Evolutionary conservation across 2,888 invertebrate genomes (phyloP), one percentile per base, ranked within the genome.

Genomic region (Synergus japonicus): DNA sequence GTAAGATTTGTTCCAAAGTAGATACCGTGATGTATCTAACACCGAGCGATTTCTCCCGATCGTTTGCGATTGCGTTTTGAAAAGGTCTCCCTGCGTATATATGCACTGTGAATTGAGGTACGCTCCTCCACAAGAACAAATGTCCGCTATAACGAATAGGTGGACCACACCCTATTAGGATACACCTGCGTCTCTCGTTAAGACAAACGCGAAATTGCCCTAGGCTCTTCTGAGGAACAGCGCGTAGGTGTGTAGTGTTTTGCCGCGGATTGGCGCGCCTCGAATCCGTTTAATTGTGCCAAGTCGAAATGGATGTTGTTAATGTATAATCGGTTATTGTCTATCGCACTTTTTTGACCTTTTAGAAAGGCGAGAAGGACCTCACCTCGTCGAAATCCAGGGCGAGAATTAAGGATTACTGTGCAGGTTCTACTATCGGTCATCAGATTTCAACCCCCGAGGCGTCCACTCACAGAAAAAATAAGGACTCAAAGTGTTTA

Each of bases 121-220:
- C 69, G 46, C 29, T 69, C 64, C 76, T 60, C 58, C n/a, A n/a
- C 66, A 79, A 83, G 85, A 85, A 86, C 88, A 84, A 88, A 87
- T 87, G 87, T 87, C 84, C 87, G 86, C 83, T 87, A 86, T 88
- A 88, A 89, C 87, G 89, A 89, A 90, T 88, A 73, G 87, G 86
- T 84, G 86, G 85, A 88, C 91, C 91, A 90, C 90, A 89, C 91
- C 91, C 86, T 86, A 81, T 83, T 79, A 81, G 81, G 82, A 85
- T 88, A 88, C 91, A 90, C 90, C 90, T 90, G 90, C 87, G 85
- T 82, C 83, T 79, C 78, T 82, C 84, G 87, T 87, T 87, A 87
- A 87, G 85, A 86, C 85, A 85, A 84, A 85, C 85, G 85, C 83
- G 81, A 85, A 84, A 84, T 84, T 80, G 83, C 86, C 88, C 80